A percentile compares a stretch with the other conserved stretches of the same genome.
phyloP scores from a whole-genome alignment of 2,113 vertebrate species.

The Myotis davidii region DNA sequence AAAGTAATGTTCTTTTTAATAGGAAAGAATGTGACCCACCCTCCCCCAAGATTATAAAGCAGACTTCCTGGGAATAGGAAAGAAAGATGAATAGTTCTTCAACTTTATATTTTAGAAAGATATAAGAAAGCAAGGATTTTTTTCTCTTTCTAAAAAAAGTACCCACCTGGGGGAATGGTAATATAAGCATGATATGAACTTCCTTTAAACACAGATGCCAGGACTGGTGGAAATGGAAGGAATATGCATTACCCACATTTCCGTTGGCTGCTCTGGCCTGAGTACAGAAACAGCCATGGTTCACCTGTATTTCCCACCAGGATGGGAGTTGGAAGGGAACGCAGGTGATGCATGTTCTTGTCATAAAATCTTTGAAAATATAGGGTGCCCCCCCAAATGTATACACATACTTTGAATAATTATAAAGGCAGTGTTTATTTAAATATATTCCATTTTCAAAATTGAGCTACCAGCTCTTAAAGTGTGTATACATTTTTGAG shows the following conservation, averaged over 20 bases:
- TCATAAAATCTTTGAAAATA: not conserved
- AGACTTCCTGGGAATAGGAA: slow-evolving; percentile 41
- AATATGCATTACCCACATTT: not conserved
- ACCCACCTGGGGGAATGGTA: slow-evolving; percentile 22
- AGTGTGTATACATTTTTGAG: no score
- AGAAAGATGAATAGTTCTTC: slow-evolving; percentile 48
- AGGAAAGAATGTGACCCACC: not conserved
- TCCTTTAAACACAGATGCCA: slow-evolving; percentile 16
- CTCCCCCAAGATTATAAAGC: slow-evolving; percentile 57
- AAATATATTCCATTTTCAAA: no score
- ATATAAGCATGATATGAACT: not conserved
- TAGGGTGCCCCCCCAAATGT: no score
- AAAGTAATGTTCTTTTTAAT: slow-evolving; percentile 60
- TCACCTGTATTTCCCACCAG: no score
- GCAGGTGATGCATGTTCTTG: fast-evolving
- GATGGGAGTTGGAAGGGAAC: fast-evolving
- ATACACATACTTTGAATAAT: no score
- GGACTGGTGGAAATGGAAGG: not conserved
- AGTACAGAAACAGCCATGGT: not conserved
- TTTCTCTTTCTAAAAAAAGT: not conserved
- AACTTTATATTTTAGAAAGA: slow-evolving; percentile 64
- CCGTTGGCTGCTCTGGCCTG: not conserved
- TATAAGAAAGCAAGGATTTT: slow-evolving; percentile 35
- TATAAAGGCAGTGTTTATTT: no score
- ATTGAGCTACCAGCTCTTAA: no score